Evolutionary conservation across 1,140 invertebrate genomes (phyloP), one percentile per base, ranked within the genome.

Genomic region (Bombus haemorrhoidalis): DNA sequence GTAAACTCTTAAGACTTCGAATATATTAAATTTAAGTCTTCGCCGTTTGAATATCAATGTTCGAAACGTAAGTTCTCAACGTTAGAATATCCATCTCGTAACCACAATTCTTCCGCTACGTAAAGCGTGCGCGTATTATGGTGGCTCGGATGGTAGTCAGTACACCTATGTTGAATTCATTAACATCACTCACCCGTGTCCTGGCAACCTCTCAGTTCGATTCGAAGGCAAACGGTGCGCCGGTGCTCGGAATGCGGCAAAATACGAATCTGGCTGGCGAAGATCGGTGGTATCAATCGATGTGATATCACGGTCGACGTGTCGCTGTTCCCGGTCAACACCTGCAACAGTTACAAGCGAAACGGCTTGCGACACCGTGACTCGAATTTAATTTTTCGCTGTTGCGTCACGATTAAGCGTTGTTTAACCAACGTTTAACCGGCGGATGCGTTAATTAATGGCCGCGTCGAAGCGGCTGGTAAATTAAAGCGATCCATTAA

Each of bases 141-240:
- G 39, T 72, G 25, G 28, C 28, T 12, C 12, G 75, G 75, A 59
- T 39, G 37, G 37, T 39, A 34, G 25, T 41, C 10, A 9, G 15
- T 22, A n/a, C 37, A 71, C 18, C 18, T 32, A 28, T 0, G 68
- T 4, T 43, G 37, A 81, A 66, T 79, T 73, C 39, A 53, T 83
- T 62, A 41, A 62, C n/a, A 83, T 83, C 90, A 94, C 95, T 96
- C 93, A 96, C 96, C 96, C 91, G 94, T 95, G 91, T 96, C 96
- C 83, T 91, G 92, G 92, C 97, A 97, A 47, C 97, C 97, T 88
- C 96, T 95, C 73, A 98, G 93, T 91, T 98, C 97, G 80, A 97
- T 95, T 39, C 97, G 95, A 84, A 97, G 94, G 93, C 97, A 97
- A 72, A 97, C 96, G 9, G 97, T 97, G 71, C 97, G 95, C 32